phyloP scores from a whole-genome alignment of 2,797 vertebrate genomes.

The Spheniscus humboldti region DNA sequence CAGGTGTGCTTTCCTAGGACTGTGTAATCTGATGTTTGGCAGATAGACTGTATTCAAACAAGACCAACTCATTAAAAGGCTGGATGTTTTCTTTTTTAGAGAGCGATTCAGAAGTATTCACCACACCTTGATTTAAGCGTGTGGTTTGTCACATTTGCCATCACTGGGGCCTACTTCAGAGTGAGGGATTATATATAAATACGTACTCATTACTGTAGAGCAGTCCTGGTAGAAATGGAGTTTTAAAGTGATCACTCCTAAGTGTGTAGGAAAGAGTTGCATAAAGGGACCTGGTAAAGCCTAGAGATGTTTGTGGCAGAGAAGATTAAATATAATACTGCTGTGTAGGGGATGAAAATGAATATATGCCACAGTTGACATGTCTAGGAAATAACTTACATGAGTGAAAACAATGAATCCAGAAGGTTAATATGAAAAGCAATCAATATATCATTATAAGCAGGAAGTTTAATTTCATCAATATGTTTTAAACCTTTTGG shows the following conservation, averaged over 20 bases:
- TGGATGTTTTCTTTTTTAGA: background rate
- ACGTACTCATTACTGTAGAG: background rate
- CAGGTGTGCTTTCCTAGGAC: background rate
- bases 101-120: background rate
- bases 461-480: background rate
- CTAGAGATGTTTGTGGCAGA: background rate
- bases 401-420: background rate
- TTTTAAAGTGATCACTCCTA: background rate
- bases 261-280: background rate
- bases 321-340: background rate
- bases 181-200: background rate
- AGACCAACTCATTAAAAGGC: background rate
- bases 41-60: background rate
- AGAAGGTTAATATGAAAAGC: background rate
- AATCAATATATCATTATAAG: background rate
- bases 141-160: background rate
- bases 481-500: background rate
- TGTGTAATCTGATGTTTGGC: background rate
- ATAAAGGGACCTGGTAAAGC: background rate
- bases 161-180: background rate
- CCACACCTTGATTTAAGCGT: background rate
- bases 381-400: background rate
- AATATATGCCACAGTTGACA: background rate
- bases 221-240: background rate
- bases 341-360: background rate